Evolutionary conservation across 2,888 invertebrate species (phyloP).

Genomic region (Torymus aiolomorphi): DNA sequence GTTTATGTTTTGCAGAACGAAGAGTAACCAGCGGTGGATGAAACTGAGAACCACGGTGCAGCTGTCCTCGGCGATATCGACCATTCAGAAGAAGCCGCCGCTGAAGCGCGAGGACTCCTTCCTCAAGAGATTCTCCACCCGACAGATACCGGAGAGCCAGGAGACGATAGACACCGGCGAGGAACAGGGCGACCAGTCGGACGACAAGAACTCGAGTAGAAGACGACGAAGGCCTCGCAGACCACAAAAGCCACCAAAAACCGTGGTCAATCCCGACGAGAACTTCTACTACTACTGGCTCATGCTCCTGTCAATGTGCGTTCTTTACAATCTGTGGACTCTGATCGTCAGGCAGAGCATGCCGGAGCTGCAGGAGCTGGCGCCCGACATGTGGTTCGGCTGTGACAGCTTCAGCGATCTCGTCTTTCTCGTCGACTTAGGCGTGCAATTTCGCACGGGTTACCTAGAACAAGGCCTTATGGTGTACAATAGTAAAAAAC

Average conservation of each 20-base stretch:
- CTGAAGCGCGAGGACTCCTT: constrained; percentile 95
- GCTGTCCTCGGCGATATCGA: constrained; percentile 88
- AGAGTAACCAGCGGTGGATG: constrained; percentile 97
- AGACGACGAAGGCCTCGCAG: constrained; percentile 81
- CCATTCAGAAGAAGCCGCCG: constrained; percentile 90
- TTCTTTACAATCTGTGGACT: constrained; percentile 97
- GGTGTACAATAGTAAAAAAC: constrained; percentile 93
- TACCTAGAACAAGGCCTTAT: constrained; percentile 96
- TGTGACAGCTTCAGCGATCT: constrained; percentile 92
- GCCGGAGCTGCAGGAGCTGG: constrained; percentile 88
- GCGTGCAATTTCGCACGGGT: constrained; percentile 94
- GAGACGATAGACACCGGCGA: constrained; percentile 87
- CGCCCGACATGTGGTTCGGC: constrained; percentile 86
- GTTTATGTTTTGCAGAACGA: constrained; percentile 80
- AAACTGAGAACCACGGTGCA: constrained; percentile 95
- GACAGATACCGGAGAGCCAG: constrained; percentile 92
- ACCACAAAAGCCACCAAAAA: constrained; percentile 84
- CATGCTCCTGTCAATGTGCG: constrained; percentile 90
- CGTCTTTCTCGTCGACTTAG: constrained; percentile 91
- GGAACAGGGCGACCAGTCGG: constrained; percentile 78
- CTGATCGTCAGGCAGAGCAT: constrained; percentile 96
- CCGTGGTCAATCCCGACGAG: constrained; percentile 95
- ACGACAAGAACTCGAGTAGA: constrained; percentile 78
- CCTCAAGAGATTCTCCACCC: constrained; percentile 93
- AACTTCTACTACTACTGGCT: constrained; percentile 98